Evolutionary conservation across 2,888 invertebrate species (phyloP), one percentile per base, ranked within the genome.

Genomic region (Cantharis rustica): DNA sequence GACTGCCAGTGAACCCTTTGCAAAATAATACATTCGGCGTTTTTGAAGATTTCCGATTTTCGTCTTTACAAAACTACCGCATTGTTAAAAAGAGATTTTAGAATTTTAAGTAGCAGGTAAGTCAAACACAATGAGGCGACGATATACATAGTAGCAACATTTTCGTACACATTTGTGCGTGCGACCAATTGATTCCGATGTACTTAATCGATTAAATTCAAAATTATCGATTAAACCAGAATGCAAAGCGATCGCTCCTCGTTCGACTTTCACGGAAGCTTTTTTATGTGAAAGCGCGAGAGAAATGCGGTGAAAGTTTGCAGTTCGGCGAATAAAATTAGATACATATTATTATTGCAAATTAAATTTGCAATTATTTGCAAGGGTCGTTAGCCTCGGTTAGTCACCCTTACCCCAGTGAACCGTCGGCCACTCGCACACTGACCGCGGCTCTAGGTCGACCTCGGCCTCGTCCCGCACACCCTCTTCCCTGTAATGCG

Each of bases 381-480:
- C 72, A 72, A 31, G 79, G 85, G 86, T 86, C 87, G 85, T 82
- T 82, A 86, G 83, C 86, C 87, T 80, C 86, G 88, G 87, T 87
- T 87, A 87, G 84, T 88, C 87, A 88, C 88, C 88, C 88, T 86
- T 88, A 88, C 86, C 88, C 88, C 84, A 88, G 88, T 88, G 87
- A 88, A 88, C 88, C 87, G 85, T 82, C 88, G 88, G 87, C 85
- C 88, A 88, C 84, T 88, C 87, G 88, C 88, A 88, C 87, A 88
- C 88, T 88, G 88, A 88, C 88, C 88, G 76, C 76, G 78, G 74
- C 76, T 76, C 76, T 76, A 76, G 78, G 76, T 79, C 78, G 76
- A 73, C 76, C 77, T 80, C 78, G 81, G 80, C 83, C 80, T 80
- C 83, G 80, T 80, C 82, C 83, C 81, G 78, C 82, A 71, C 80